Percentiles rank a stretch among this genome's conserved stretches.
Conservation (phyloP, 2,113 vertebrate genomes). For the Nestor notabilis region DNA sequence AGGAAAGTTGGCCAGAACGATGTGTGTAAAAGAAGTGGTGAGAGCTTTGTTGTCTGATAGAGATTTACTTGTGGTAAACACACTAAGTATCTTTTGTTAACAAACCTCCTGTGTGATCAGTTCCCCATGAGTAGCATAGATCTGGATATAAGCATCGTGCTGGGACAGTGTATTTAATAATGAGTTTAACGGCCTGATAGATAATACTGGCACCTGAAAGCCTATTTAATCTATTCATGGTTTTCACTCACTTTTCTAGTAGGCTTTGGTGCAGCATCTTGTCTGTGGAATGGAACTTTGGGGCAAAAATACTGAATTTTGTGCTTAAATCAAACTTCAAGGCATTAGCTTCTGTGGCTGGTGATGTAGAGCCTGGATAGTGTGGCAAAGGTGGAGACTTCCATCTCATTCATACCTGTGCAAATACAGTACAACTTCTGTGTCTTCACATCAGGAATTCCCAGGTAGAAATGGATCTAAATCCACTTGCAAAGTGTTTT, state of each 20-base stretch:
- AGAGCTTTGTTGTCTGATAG: neutral
- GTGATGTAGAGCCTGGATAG: no score
- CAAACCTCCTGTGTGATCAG: neutral
- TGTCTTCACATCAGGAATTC: neutral
- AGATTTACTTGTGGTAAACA: neutral
- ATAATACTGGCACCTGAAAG: fast-evolving
- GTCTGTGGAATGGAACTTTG: neutral
- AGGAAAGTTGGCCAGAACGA: neutral
- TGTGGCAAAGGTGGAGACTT: neutral
- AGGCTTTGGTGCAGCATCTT: neutral
- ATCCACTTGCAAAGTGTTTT: neutral
- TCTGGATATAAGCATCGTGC: neutral
- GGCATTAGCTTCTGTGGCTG: neutral
- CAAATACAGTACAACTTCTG: neutral
- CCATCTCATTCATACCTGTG: neutral
- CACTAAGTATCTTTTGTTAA: neutral
- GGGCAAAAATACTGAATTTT: neutral
- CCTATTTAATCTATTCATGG: neutral
- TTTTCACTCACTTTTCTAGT: neutral
- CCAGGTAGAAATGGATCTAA: neutral
- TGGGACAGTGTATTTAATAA: neutral
- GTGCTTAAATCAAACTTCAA: neutral
- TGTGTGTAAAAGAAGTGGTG: neutral
- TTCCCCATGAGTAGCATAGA: neutral
- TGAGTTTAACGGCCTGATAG: no score